Evolutionary conservation across 2,888 invertebrate species (phyloP).

Genomic region (Drosophila austrosaltans): DNA sequence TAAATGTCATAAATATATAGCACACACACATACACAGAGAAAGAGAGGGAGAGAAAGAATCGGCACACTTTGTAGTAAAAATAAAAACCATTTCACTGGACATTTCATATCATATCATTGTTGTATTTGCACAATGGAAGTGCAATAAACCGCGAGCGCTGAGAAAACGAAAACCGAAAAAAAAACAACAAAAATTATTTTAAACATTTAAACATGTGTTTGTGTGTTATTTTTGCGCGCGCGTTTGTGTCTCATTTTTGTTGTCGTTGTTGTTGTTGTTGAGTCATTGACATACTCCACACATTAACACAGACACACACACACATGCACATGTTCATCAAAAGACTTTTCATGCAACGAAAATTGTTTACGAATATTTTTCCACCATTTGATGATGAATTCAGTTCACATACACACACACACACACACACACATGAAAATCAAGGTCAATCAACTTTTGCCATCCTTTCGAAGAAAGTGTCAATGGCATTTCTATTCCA

Average conservation of each 20-base stretch:
- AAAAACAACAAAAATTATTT: neutral
- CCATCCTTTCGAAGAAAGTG: conserved; percentile 50
- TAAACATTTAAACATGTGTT: conserved; percentile 34
- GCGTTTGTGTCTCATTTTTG: conserved; percentile 57
- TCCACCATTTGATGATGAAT: conserved; percentile 18
- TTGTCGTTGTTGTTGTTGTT: conserved; percentile 11
- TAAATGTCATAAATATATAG: conserved; percentile 36
- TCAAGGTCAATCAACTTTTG: conserved; percentile 74
- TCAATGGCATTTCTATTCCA: conserved; percentile 58
- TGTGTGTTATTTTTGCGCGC: conserved; percentile 68
- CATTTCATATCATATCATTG: conserved; percentile 15
- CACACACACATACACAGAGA: conserved; percentile 6
- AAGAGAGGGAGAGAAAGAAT: conserved; percentile 1
- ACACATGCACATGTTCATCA: conserved; percentile 23
- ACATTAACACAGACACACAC: conserved; percentile 30
- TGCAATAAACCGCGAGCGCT: conserved; percentile 75
- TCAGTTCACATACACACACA: too few species aligned
- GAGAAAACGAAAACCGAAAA: neutral
- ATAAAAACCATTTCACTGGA: conserved; percentile 14
- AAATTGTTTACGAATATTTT: too few species aligned
- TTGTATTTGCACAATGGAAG: conserved; percentile 65
- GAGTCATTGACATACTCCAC: conserved; percentile 68
- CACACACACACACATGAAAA: conserved; percentile 21
- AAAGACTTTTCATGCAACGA: conserved; percentile 17
- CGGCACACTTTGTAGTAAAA: conserved; percentile 42